Percentiles rank a stretch among this genome's conserved stretches.
Conservation (phyloP, 2,797 vertebrate genomes). For the Arctocebus calabarensis region DNA sequence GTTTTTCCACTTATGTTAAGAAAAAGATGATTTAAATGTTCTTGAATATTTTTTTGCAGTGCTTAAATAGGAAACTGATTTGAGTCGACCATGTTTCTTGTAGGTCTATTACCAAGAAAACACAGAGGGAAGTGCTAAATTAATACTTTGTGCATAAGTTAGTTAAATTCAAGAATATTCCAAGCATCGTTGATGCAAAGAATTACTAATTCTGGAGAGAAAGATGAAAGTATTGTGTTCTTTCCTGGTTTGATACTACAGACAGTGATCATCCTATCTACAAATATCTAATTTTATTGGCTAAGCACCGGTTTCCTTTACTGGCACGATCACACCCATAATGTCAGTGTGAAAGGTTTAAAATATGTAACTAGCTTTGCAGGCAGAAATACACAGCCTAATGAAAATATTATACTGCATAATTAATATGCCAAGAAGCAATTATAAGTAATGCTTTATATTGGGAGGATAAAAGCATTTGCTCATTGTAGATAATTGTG, state of each 20-base stretch:
- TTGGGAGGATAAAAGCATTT: constrained; percentile 25
- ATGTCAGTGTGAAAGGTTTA: background rate
- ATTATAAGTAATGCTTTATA: constrained; percentile 46
- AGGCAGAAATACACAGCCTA: constrained; percentile 53
- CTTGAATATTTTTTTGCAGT: constrained; percentile 45
- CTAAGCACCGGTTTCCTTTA: background rate
- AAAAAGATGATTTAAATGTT: constrained; percentile 69
- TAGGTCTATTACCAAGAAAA: constrained; percentile 42
- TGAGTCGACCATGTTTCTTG: constrained; percentile 64
- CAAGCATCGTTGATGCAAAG: background rate
- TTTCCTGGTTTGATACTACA: background rate
- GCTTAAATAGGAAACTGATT: constrained; percentile 69
- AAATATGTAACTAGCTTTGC: constrained; percentile 37
- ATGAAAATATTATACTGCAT: constrained; percentile 45
- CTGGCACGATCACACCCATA: background rate
- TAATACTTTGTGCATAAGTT: constrained; percentile 47
- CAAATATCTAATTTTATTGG: background rate
- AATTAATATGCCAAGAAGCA: constrained; percentile 56
- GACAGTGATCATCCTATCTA: background rate
- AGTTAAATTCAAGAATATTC: constrained; percentile 7
- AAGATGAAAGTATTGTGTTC: background rate
- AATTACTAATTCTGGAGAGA: background rate
- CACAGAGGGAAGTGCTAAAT: background rate
- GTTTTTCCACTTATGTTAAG: constrained; percentile 36
- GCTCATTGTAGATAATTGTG: constrained; percentile 28